These are phyloP conservation scores for Tetragnatha versicolor DNA, from an alignment of 1,140 invertebrate genomes.

Conservation along the genomic window DNA sequence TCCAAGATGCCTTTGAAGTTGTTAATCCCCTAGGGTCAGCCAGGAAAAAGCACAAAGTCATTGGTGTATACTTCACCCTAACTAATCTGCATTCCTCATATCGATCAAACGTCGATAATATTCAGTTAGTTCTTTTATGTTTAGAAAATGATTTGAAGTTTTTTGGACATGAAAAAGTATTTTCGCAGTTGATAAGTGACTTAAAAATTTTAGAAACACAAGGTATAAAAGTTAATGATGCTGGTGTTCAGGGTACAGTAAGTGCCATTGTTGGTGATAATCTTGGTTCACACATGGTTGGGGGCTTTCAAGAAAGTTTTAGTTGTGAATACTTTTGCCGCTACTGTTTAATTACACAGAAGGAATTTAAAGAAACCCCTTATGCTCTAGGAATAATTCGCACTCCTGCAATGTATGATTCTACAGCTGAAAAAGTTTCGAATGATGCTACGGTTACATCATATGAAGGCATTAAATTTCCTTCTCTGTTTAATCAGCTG, in stretches of 20 bases:
- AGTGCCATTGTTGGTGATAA: background rate
- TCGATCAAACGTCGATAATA: background rate
- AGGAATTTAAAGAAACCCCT: background rate
- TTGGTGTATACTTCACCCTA: background rate
- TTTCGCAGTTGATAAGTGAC: background rate
- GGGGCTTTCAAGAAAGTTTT: background rate
- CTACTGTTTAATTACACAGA: background rate
- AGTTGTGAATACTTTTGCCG: background rate
- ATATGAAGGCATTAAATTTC: background rate
- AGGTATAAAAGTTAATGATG: background rate
- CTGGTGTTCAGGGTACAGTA: background rate
- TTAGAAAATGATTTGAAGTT: background rate
- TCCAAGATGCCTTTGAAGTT: background rate
- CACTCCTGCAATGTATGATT: background rate
- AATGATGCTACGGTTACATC: background rate
- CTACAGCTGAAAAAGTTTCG: background rate
- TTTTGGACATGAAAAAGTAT: background rate
- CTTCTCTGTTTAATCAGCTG: constrained; percentile 5
- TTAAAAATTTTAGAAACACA: background rate
- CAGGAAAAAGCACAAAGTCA: background rate
- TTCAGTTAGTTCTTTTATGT: background rate
- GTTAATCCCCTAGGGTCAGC: background rate
- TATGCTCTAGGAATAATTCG: background rate
- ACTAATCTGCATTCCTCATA: background rate
- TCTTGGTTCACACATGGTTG: background rate